Conservation (phyloP, 2,113 vertebrate species). For the Alligator sinensis region DNA sequence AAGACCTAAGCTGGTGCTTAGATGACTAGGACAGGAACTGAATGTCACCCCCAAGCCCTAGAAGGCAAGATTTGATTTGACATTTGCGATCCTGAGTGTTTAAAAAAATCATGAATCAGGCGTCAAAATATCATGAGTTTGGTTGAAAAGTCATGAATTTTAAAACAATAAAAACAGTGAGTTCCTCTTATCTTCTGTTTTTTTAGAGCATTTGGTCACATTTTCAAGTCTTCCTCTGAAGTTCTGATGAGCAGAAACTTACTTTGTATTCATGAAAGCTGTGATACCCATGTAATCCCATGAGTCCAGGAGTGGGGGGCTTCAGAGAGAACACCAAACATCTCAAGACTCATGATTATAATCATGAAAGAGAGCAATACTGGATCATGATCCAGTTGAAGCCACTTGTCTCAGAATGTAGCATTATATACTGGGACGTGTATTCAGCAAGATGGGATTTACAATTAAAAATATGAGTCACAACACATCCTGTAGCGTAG, state of each 20-base stretch:
- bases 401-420: background rate
- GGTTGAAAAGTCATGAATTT: rapidly evolving
- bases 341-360: background rate
- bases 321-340: background rate
- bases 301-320: background rate
- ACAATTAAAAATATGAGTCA: background rate
- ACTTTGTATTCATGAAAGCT: background rate
- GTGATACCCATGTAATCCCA: background rate
- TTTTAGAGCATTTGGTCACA: background rate
- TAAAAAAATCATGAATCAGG: background rate
- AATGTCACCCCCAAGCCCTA: too few relatives aligned
- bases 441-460: background rate
- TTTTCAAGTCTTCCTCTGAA: background rate
- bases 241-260: background rate
- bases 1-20: too few relatives aligned
- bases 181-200: background rate
- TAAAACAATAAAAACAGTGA: background rate
- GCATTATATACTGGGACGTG: background rate
- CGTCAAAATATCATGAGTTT: background rate
- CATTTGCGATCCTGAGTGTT: background rate
- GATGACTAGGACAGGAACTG: too few relatives aligned
- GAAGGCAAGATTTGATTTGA: too few relatives aligned
- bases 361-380: background rate
- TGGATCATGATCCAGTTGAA: background rate
- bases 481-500: background rate